Base-by-base conservation (phyloP, 2,797 vertebrate species). In the Crax fasciolata region DNA sequence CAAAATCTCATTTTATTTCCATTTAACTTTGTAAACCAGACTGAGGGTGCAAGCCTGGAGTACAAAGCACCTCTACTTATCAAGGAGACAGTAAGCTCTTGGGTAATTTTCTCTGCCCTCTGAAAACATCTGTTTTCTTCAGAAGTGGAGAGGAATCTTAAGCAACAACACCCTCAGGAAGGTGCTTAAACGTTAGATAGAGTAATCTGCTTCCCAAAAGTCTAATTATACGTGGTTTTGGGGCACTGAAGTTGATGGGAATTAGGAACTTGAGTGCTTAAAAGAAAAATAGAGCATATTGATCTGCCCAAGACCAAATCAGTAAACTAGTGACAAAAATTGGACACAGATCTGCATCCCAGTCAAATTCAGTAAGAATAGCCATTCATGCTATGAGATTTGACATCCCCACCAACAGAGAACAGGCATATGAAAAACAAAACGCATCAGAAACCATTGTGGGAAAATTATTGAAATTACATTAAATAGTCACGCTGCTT, bases 1-100 rank as follows among this genome's bases (percentile, higher is more conserved):
- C 18, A 68, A 70, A 88, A 6, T 0, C 0, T 2, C 4, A 41
- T 21, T 23, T 76, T 54, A 13, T 57, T 89, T 44, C 44, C 1
- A 9, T 84, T 74, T 72, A 25, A 15, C 9, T 67, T 70, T 16
- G 28, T 54, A 49, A 67, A 5, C 11, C 28, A 67, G 28, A 19
- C 7, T 24, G 8, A 67, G 8, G 11, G 15, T 63, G 24, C 2
- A 28, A 0, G 1, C 28, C 30, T 74, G 10, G 2, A 19, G 4
- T 63, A 28, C 23, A 89, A 52, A 66, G 11, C 15, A 5, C 27
- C 16, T 52, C 21, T 52, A 13, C 2, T 61, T 25, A 46, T 7
- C 3, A 43, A 59, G 62, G 13, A 35, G 1, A 9, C 32, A n/a
- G 23, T 7, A 14, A 48, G 28, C 2, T 63, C 27, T 39, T 54